These are phyloP conservation scores for Pseudocheirus occidentalis DNA, from an alignment of 2,797 vertebrate genomes.

Conservation along the genomic window DNA sequence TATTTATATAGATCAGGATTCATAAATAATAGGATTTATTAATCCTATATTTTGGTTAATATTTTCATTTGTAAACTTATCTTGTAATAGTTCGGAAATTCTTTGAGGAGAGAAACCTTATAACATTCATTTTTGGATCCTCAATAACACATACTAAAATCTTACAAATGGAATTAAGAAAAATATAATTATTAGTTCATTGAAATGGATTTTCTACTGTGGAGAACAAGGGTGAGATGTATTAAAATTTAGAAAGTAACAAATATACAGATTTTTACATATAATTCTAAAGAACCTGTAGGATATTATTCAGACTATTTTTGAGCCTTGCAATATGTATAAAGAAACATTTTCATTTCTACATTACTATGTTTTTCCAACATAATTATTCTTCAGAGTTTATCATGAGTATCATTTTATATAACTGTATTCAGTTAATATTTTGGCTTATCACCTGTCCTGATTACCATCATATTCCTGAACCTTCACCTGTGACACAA, in stretches of 20 bases:
- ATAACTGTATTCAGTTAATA: background rate
- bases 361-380: background rate
- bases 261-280: background rate
- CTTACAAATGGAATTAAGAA: background rate
- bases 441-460: background rate
- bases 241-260: background rate
- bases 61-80: too few species aligned
- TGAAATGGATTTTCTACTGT: background rate
- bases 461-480: conserved; percentile 10
- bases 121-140: background rate
- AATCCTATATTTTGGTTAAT: too few species aligned
- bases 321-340: background rate
- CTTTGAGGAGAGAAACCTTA: background rate
- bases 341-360: background rate
- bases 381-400: background rate
- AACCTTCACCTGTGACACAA: background rate
- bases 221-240: background rate
- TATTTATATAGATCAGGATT: too few species aligned
- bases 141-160: background rate
- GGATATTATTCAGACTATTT: background rate
- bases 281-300: background rate
- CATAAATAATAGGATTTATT: too few species aligned
- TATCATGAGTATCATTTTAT: background rate
- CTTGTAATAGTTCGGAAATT: background rate
- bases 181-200: background rate